Evolutionary conservation across 2,113 vertebrate species (phyloP).

Genomic region (Motacilla tschutschensis): DNA sequence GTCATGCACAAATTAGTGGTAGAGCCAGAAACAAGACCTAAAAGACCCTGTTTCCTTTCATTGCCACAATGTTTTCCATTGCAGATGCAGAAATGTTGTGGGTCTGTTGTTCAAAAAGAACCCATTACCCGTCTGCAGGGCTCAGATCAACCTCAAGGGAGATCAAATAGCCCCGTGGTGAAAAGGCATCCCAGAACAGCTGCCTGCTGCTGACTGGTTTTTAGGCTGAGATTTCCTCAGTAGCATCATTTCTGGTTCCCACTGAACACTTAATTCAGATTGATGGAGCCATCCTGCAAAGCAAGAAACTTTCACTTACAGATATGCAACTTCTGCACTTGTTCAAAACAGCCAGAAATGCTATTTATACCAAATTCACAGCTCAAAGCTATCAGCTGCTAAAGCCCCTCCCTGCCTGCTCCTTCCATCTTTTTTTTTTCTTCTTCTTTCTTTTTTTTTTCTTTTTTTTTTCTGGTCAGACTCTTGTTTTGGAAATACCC

Average conservation of each 20-base stretch:
- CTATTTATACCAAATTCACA: conserved; percentile 16
- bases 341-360: conserved; percentile 13
- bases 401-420: neutral
- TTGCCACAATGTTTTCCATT: neutral
- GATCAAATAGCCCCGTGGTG: conserved; percentile 25
- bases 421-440: neutral
- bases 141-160: neutral
- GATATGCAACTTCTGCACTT: neutral
- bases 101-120: conserved; percentile 23
- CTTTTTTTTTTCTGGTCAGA: neutral
- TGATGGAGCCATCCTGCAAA: neutral
- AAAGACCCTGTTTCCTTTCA: conserved; percentile 14
- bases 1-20: conserved; percentile 26
- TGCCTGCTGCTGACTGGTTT: conserved; percentile 11
- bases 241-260: neutral
- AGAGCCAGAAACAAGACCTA: conserved; percentile 42
- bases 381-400: conserved; percentile 6
- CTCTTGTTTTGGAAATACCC: conserved; percentile 42
- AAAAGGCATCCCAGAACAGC: conserved; percentile 20
- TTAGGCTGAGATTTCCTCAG: neutral
- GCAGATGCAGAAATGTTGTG: conserved; percentile 10
- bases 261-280: conserved; percentile 1
- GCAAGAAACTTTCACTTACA: conserved; percentile 21
- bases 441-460: fast-evolving
- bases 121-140: neutral